Base-by-base conservation (phyloP, 2,888 invertebrate genomes). In the Ennomos erosarius region DNA sequence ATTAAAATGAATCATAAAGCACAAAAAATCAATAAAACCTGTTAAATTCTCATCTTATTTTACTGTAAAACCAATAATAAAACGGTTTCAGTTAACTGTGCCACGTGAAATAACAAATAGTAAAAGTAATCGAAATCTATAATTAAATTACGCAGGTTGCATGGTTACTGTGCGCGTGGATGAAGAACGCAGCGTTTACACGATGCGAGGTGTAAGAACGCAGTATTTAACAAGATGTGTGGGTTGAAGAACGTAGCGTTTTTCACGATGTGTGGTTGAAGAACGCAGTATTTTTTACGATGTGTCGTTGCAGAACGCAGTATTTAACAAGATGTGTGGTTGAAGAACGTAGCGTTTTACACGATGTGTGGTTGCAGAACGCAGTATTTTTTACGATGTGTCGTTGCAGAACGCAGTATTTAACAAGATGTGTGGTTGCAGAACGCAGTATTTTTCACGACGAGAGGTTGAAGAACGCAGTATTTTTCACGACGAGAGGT, bases 101-200 rank as follows among this genome's bases (percentile, higher is more conserved):
- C 52, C 59, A 64, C 42, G 48, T 59, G 61, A 39, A 65, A 67
- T 55, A 62, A 67, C 67, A 63, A 65, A 65, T 64, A 65, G 61
- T 56, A 64, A 65, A 65, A 56, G 40, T 62, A 65, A 65, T 65
- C 65, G 60, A 60, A 59, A 63, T 59, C 58, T 38, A 50, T 44
- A 65, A 64, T 68, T 62, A 55, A 64, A 64, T 48, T 39, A 52
- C 55, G 39, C 48, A 38, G 37, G 46, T 37, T 37, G n/a, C 43
- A 11, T 34, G 54, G 54, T 63, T 59, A 53, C 45, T 33, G 36
- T 12, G n/a, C 9, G 36, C 10, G 52, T 35, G 39, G 56, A 43
- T 11, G 5, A 16, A 4, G 46, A 49, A 56, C 54, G 63, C 56
- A 1, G 57, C 58, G 63, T 11, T 58, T 16, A 6, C 26, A 0